These are phyloP conservation scores for Dorcus parallelipipedus DNA, from an alignment of 2,888 invertebrate species.

Conservation along the genomic window DNA sequence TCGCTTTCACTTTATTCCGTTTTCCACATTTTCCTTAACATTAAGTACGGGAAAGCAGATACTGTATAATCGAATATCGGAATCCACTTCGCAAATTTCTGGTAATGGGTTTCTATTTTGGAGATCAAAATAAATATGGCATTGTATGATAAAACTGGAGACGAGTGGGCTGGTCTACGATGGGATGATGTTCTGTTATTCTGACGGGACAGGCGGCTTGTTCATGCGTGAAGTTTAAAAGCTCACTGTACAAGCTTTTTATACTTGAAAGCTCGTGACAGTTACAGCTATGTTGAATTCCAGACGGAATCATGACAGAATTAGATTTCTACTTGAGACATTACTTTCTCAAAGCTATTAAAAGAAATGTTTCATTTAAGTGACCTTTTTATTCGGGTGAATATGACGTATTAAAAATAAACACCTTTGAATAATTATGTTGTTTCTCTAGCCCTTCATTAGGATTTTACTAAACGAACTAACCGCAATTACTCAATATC, in stretches of 20 bases:
- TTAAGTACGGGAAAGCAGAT: no score
- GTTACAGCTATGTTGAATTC: constrained; percentile 36
- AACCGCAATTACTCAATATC: no score
- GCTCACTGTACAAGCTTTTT: constrained; percentile 43
- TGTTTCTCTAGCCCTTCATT: no score
- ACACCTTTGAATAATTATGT: no score
- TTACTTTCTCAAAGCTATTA: not conserved
- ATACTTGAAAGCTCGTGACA: constrained; percentile 44
- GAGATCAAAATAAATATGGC: constrained; percentile 34
- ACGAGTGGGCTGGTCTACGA: constrained; percentile 26
- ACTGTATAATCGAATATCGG: constrained; percentile 16
- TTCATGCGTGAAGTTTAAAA: constrained; percentile 46
- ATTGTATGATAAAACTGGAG: constrained; percentile 38
- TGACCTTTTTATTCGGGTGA: no score
- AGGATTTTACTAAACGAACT: no score
- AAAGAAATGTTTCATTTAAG: no score
- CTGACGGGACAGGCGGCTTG: constrained; percentile 42
- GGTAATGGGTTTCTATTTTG: constrained; percentile 29
- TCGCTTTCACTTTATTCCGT: no score
- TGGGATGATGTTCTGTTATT: constrained; percentile 39
- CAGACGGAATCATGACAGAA: constrained; percentile 8
- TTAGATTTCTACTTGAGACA: constrained; percentile 12
- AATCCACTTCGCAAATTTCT: constrained; percentile 21
- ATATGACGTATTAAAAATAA: no score
- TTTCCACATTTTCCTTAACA: no score